These are phyloP conservation scores for Protomyctophum bolini DNA, from an alignment of 2,113 vertebrate genomes.

Conservation along the genomic window DNA sequence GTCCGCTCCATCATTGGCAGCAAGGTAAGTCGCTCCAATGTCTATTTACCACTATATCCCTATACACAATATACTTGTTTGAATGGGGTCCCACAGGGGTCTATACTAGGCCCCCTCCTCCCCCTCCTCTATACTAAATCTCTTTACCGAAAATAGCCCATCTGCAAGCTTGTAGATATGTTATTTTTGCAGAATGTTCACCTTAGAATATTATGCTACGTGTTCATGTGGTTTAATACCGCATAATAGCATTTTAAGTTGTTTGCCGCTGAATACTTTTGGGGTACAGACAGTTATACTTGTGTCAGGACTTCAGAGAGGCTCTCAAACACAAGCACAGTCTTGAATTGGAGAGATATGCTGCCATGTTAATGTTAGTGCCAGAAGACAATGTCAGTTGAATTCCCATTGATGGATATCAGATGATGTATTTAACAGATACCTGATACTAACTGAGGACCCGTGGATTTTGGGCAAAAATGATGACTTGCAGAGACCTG, in stretches of 20 bases:
- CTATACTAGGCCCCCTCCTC: too few species aligned
- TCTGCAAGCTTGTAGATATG: too few species aligned
- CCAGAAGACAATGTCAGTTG: background rate
- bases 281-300: background rate
- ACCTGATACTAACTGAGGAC: background rate
- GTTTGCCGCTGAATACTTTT: background rate
- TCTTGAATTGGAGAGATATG: too few species aligned
- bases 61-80: too few species aligned
- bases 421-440: background rate
- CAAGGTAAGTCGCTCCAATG: constrained; percentile 82
- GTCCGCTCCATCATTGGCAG: constrained; percentile 95
- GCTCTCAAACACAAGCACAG: background rate
- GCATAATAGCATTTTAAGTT: background rate
- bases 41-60: background rate
- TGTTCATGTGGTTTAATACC: too few species aligned
- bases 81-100: too few species aligned
- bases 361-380: too few species aligned
- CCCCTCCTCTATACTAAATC: too few species aligned
- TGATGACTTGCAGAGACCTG: constrained; percentile 16
- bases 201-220: too few species aligned
- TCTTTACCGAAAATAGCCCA: too few species aligned
- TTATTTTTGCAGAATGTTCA: too few species aligned
- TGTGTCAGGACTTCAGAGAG: background rate
- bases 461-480: constrained; percentile 21
- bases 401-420: background rate